Base-by-base conservation (phyloP, 1,140 invertebrate species). In the Phymorhynchus buccinoides region DNA sequence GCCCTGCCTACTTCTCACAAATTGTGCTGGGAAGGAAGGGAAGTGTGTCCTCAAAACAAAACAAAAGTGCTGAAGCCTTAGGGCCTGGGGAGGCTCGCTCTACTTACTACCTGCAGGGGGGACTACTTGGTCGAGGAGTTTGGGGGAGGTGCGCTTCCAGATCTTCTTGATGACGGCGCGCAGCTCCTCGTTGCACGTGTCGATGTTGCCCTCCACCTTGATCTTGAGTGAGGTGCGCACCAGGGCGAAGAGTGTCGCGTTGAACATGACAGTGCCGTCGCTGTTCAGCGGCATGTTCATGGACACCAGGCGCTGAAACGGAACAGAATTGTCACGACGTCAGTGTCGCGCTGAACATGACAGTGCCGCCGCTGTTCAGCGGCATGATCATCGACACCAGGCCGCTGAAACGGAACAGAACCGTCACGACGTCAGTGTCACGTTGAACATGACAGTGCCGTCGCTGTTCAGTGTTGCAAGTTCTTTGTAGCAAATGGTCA, bases 271-370 rank as follows among this genome's bases (percentile, higher is more conserved):
- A 0, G 99, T 99, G 27, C 99, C 99, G 93, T 99, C 99, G 87
- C 97, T 98, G 91, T 99, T 99, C 56, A 99, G 94, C 1, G 99
- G 99, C 99, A 99, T 99, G 92, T 99, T 99, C 99, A 99, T 99
- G 6, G 98, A 99, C 18, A 99, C 99, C 37, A 99, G 95, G 88
- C 98, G 95, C 96, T 97, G 92, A n/a, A 95, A 93, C n/a, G n/a
- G n/a, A n/a, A n/a, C n/a, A n/a, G n/a, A n/a, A n/a, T n/a, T n/a
- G n/a, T n/a, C n/a, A n/a, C n/a, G n/a, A n/a, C n/a, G n/a, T n/a
- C n/a, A n/a, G n/a, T n/a, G n/a, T n/a, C n/a, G n/a, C n/a, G n/a
- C n/a, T n/a, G n/a, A n/a, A n/a, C n/a, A n/a, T n/a, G n/a, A 35
- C 37, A 16, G 16, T 80, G 16, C 37, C 48, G 14, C 22, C 22